Base-by-base conservation (phyloP, 1,140 invertebrate species). In the Aphaenogaster ashmeadi region DNA sequence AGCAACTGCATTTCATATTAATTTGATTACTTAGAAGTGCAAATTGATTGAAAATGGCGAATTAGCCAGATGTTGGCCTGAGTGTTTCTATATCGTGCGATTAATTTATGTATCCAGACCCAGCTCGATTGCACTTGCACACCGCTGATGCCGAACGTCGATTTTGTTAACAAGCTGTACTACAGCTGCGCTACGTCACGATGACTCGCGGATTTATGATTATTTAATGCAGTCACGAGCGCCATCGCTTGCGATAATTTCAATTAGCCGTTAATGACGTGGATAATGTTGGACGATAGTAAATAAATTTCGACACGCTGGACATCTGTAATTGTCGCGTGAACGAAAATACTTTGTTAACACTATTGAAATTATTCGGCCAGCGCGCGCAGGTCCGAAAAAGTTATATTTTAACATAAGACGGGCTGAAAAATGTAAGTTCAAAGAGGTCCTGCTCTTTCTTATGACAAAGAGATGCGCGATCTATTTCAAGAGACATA, bases 131-230 rank as follows among this genome's bases (percentile, higher is more conserved):
- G 21, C 62, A 69, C 44, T 52, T 52, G 47, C 44, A 38, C 36
- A 21, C n/a, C n/a, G 13, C 36, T 36, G 13, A 67, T 38, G 44
- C n/a, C 33, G 52, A 71, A 71, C 64, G 78, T 81, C 78, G 64
- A 71, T 81, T 81, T 81, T 80, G 62, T 80, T 81, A 81, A 81
- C 78, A 81, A 71, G 78, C 47, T 33, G 41, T 36, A 71, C 47
- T 41, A 52, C 58, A 56, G 47, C 36, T 27, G n/a, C 78, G 15
- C 41, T 15, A 54, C 47, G 66, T 81, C 78, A 81, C 27, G 64
- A 54, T 81, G 64, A 71, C 78, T 81, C 47, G 64, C 64, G 47
- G 41, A 41, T 80, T 58, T 52, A 52, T 80, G 78, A 81, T 81
- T 81, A 81, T 81, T 81, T 81, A 69, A 81, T 81, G 62, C 64